phyloP scores from a whole-genome alignment of 2,113 vertebrate genomes.

The Heptranchias perlo region DNA sequence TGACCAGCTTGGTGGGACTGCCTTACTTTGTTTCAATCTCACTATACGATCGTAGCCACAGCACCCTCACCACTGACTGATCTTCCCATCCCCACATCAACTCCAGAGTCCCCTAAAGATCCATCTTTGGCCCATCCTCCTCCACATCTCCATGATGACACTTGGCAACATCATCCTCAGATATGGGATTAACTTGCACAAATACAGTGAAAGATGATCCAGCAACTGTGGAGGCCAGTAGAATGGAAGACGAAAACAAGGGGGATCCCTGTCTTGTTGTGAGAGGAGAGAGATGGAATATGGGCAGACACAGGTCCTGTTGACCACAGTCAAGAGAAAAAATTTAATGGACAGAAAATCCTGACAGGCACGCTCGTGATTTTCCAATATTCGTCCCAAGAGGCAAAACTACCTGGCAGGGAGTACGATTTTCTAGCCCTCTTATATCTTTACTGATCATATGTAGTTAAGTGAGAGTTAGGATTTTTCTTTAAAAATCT shows the following conservation, averaged over 20 bases:
- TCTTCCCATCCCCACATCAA: too few species aligned
- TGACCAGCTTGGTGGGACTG: too few species aligned
- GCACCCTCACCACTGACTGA: too few species aligned
- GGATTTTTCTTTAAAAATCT: neutral
- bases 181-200: neutral
- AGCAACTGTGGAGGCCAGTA: neutral
- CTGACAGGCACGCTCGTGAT: neutral
- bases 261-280: neutral
- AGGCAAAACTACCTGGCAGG: neutral
- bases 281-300: neutral
- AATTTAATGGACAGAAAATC: slow-evolving; percentile 18
- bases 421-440: neutral
- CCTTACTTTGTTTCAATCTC: too few species aligned
- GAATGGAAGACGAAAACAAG: neutral
- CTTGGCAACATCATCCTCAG: neutral
- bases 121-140: neutral
- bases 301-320: neutral
- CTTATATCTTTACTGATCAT: neutral
- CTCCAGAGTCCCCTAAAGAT: neutral
- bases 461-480: neutral
- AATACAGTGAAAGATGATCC: neutral
- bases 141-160: neutral
- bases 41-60: too few species aligned
- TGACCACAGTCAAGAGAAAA: slow-evolving; percentile 20
- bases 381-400: slow-evolving; percentile 2